Evolutionary conservation across 2,888 invertebrate species (phyloP), one percentile per base, ranked within the genome.

Genomic region (Podotricha telesiphe): DNA sequence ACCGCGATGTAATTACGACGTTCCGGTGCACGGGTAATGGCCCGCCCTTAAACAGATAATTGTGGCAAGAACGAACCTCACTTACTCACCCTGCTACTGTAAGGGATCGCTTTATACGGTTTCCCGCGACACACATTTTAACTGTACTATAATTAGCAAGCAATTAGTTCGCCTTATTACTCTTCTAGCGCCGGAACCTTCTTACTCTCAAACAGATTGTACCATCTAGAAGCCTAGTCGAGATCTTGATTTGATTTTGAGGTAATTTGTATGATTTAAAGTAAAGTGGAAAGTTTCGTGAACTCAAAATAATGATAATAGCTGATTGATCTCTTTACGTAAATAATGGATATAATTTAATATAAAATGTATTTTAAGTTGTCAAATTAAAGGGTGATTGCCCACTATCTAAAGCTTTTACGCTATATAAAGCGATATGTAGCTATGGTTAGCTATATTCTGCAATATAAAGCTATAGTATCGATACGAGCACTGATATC

Each of bases 11-110:
- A 67, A 53, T 61, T 42, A 22, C 63, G 51, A 40, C 45, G 67
- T 71, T 61, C 85, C 86, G 67, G 74, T 81, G 51, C 82, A 79
- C 58, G 88, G 86, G 73, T 69, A 74, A 71, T 73, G 68, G 55
- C 47, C 50, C 58, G 73, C 71, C 68, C 45, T 56, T 72, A 65
- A 74, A 70, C 67, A 64, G 73, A 72, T 73, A 72, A 72, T 74
- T 59, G 48, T 63, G 45, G 7, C 64, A 42, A 53, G 64, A 37
- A 7, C 19, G 37, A 11, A 13, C 50, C 22, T n/a, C n/a, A n/a
- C n/a, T n/a, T n/a, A n/a, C 22, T 50, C 50, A 4, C 50, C 34
- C 42, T 45, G 15, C 53, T 42, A 8, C 47, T 8, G 19, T n/a
- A n/a, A 40, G 56, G 67, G 69, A 34, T 50, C 58, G 15, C 42